Evolutionary conservation across 1,140 invertebrate genomes (phyloP).

Genomic region (Hylaeus volcanicus): DNA sequence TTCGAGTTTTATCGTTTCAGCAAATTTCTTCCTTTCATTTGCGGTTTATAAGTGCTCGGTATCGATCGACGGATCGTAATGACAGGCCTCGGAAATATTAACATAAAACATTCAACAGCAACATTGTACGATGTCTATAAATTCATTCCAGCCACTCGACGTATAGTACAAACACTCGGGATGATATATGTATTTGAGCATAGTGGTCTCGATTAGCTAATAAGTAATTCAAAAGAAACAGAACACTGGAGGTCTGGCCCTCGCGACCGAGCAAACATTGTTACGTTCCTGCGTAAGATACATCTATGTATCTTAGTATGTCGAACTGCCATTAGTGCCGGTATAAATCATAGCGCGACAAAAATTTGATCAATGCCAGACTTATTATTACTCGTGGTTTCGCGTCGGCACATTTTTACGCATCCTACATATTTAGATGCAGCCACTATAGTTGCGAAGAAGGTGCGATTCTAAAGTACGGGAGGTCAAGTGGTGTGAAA

Average conservation of each 20-base stretch:
- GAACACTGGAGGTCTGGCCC: slow-evolving; percentile 14
- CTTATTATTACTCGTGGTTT: background rate
- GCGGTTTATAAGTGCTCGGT: too few species aligned
- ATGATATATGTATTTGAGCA: slow-evolving; percentile 38
- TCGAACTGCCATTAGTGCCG: background rate
- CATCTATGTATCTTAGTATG: background rate
- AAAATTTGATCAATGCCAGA: background rate
- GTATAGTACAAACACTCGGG: slow-evolving; percentile 32
- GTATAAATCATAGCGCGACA: background rate
- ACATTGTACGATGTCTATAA: slow-evolving; percentile 26
- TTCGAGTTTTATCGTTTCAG: background rate
- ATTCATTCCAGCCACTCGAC: slow-evolving; percentile 22
- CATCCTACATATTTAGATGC: background rate
- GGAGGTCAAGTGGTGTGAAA: slow-evolving; percentile 46
- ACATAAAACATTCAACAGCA: slow-evolving; percentile 22
- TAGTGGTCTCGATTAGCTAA: slow-evolving; percentile 15
- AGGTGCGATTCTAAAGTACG: slow-evolving; percentile 7
- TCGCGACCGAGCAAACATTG: background rate
- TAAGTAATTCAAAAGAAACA: slow-evolving; percentile 29
- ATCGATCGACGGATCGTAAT: background rate
- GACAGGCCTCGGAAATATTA: background rate
- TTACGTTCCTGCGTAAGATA: background rate
- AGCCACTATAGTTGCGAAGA: slow-evolving; percentile 4
- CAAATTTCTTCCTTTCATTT: background rate
- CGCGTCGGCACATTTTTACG: background rate